Conservation (phyloP, 2,797 vertebrate species). For the Malacoraja senta region DNA sequence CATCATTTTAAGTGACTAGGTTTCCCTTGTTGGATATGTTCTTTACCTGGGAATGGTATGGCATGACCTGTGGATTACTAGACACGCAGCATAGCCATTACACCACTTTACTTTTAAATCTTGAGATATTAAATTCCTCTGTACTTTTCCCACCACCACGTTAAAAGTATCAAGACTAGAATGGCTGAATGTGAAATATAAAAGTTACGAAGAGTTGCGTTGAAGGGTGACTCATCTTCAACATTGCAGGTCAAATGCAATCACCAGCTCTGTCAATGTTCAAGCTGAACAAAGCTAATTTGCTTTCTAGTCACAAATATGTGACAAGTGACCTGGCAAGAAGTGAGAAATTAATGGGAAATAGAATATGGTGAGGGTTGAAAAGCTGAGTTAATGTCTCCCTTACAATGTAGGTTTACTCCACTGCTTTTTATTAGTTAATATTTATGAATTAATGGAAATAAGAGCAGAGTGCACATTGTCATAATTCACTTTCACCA, state of each 20-base stretch:
- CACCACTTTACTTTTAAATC: too few species aligned
- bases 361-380: not conserved
- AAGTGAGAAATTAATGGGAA: slow-evolving; percentile 9
- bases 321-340: not conserved
- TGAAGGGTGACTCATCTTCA: not conserved
- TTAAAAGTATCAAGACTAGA: not conserved
- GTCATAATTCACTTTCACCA: not conserved
- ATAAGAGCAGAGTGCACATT: not conserved
- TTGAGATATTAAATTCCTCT: not conserved
- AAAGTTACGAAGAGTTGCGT: not conserved
- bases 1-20: too few species aligned
- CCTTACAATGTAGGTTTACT: not conserved
- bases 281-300: not conserved
- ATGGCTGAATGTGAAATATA: not conserved
- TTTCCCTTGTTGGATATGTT: too few species aligned
- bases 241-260: not conserved
- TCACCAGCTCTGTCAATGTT: not conserved
- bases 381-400: not conserved
- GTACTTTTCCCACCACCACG: not conserved
- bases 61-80: too few species aligned
- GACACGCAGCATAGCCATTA: too few species aligned
- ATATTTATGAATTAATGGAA: slow-evolving; percentile 21
- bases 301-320: not conserved
- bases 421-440: not conserved
- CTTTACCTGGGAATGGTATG: too few species aligned